Evolutionary conservation across 2,113 vertebrate genomes (phyloP).

Genomic region (Anser cygnoides): DNA sequence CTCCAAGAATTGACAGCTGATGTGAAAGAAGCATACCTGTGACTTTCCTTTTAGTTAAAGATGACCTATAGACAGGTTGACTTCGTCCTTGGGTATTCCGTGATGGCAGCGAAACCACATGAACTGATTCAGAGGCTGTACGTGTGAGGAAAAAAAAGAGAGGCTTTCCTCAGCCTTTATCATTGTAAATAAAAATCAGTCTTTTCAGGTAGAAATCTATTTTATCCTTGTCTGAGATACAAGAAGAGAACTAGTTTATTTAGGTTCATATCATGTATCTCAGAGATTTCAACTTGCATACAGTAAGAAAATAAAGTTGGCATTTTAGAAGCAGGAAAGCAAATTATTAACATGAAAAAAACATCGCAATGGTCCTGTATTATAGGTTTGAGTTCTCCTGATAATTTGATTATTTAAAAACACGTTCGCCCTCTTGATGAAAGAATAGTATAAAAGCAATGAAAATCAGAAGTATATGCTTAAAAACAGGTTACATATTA

Average conservation of each 20-base stretch:
- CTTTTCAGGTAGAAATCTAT: background rate
- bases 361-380: background rate
- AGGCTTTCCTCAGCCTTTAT: background rate
- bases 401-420: background rate
- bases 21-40: constrained; percentile 80
- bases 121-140: constrained; percentile 94
- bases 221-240: background rate
- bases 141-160: constrained; percentile 77
- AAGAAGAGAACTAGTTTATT: background rate
- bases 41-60: constrained; percentile 81
- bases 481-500: background rate
- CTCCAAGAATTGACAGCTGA: background rate
- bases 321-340: background rate
- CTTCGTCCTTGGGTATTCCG: constrained; percentile 83
- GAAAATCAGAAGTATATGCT: background rate
- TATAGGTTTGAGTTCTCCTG: background rate
- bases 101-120: constrained; percentile 93
- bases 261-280: background rate
- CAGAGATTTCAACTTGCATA: background rate
- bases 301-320: background rate
- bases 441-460: background rate
- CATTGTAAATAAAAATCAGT: background rate
- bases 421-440: background rate
- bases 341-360: background rate
- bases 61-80: constrained; percentile 81